Base-by-base conservation (phyloP, 1,140 invertebrate genomes). In the Copidosoma floridanum region DNA sequence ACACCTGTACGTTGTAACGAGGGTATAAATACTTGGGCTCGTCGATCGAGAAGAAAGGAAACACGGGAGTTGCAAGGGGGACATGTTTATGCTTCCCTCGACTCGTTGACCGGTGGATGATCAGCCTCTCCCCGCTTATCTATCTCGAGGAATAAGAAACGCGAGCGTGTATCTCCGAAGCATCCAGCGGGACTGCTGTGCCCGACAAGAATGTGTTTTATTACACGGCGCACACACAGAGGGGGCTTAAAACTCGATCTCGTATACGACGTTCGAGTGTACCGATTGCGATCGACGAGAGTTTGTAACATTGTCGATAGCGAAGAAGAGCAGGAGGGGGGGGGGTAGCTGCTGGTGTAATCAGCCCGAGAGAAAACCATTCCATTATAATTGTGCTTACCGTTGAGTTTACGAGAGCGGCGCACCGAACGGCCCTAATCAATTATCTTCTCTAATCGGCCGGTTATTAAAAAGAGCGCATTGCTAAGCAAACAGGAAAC, bases 401-500 rank as follows among this genome's bases (percentile, higher is more conserved):
- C 59, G 59, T 56, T 61, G 26, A 56, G 10, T 61, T 41, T 43
- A 56, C 59, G 59, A 55, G 52, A 16, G 29, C 29, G 12, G n/a
- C 29, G 12, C 29, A 32, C 12, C 29, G 29, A 12, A 12, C 29
- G 12, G 29, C 38, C 35, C 52, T 48, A 61, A 61, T 61, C 58
- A 47, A 61, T 54, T 61, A 61, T 54, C 58, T 61, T 61, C 43
- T 50, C 41, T 56, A 61, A 61, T 61, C 59, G 46, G 21, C 59
- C n/a, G 27, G 51, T 61, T 61, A 61, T 61, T 56, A 61, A 56
- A 32, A 61, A 44, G 43, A 61, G 21, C 38, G 44, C 38, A 21
- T 51, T 55, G 50, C 56, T 61, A 43, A 61, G 44, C 51, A 53
- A 48, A 61, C 58, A 61, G 46, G 51, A 40, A 48, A 48, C 20